Base-by-base conservation (phyloP, 1,140 invertebrate genomes). In the Amyelois transitella region DNA sequence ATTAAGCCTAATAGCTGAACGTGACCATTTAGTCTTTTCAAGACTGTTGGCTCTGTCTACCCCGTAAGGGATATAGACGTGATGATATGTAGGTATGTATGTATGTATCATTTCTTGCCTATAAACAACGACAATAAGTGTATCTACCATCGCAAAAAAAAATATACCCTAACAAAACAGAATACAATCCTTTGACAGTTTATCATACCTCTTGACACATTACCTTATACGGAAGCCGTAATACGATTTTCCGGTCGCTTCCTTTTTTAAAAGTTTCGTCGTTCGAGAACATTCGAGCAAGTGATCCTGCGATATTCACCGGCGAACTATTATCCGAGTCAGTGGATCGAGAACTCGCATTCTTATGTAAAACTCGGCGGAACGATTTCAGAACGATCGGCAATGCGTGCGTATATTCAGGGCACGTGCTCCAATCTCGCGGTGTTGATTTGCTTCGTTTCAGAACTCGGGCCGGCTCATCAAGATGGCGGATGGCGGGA, bases 341-440 rank as follows among this genome's bases (percentile, higher is more conserved):
- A 81, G 52, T 79, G 80, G 63, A 44, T 69, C 66, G 80, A 59
- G 69, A 81, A 79, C 78, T 76, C 72, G 66, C 69, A 80, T 81
- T 79, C 75, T 79, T 79, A 81, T 81, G 77, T 78, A 81, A 81
- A 38, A 38, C 32, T 38, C 17, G 12, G 32, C 12, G 8, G 8
- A 83, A 62, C 65, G 71, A 54, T 72, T 74, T 61, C 45, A 49
- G 58, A 58, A 70, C 60, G 60, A 58, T 54, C 48, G 54, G 58
- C 48, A 57, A 61, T 65, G 53, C 54, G 55, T 66, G 69, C 65
- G 72, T 77, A n/a, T n/a, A 80, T 80, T 80, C 75, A 24, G 25
- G 67, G 66, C 79, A 82, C 79, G 79, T 63, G 66, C 62, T 68
- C 62, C 77, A 79, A 81, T 82, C 76, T 75, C 75, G 67, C 67